Evolutionary conservation across 1,140 invertebrate genomes (phyloP).

Genomic region (Drosophila funebris): DNA sequence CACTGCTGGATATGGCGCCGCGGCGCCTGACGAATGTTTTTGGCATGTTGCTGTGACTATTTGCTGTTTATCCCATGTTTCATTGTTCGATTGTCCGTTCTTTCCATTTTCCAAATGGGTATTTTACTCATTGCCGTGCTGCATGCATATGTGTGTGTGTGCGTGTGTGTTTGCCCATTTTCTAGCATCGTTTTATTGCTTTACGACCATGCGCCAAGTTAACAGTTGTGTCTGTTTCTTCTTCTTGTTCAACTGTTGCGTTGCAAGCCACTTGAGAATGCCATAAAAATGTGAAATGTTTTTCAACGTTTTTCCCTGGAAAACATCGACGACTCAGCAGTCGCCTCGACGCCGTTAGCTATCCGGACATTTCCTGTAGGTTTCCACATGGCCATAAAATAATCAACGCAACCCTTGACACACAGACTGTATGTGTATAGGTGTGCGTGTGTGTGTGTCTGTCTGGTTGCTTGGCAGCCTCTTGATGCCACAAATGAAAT

Average conservation of each 20-base stretch:
- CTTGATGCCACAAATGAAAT: conserved; percentile 10
- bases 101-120: conserved; percentile 16
- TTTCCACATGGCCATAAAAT: conserved; percentile 80
- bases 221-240: conserved; percentile 47
- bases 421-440: conserved; percentile 10
- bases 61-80: neutral
- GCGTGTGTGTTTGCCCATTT: conserved; percentile 21
- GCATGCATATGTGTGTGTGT: neutral
- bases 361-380: conserved; percentile 67
- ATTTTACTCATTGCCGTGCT: conserved; percentile 2
- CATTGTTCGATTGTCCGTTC: conserved; percentile 5
- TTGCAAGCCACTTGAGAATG: conserved; percentile 59
- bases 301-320: conserved; percentile 54
- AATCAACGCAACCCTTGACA: conserved; percentile 78
- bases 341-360: conserved; percentile 31
- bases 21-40: conserved; percentile 26
- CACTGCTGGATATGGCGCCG: conserved; percentile 19
- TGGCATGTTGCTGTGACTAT: neutral
- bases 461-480: conserved; percentile 37
- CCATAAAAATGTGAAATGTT: conserved; percentile 62
- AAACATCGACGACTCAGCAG: conserved; percentile 29
- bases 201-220: conserved; percentile 77
- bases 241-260: neutral
- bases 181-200: conserved; percentile 51
- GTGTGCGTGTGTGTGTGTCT: conserved; percentile 7